Evolutionary conservation across 2,113 vertebrate species (phyloP).

Genomic region (Hippocampus guttulatus): DNA sequence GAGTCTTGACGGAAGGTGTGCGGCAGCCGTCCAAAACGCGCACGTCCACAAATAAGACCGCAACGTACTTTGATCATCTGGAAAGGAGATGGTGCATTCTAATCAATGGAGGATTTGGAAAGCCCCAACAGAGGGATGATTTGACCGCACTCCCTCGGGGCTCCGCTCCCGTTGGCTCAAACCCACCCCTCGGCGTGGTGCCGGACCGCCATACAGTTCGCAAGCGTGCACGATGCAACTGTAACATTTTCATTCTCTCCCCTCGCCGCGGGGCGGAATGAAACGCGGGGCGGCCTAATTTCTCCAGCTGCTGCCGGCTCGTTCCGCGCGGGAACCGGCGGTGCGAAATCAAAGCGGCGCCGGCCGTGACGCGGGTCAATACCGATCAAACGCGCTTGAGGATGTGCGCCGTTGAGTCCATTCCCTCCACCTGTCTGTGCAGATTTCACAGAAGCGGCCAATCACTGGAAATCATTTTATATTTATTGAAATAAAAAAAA

Average conservation of each 20-base stretch:
- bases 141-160: neutral
- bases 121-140: neutral
- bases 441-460: constrained; percentile 24
- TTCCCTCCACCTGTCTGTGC: constrained; percentile 15
- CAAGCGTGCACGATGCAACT: constrained; percentile 15
- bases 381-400: constrained; percentile 48
- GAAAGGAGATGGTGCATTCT: neutral
- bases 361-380: constrained; percentile 41
- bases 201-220: neutral
- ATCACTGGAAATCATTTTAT: constrained; percentile 14
- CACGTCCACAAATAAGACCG: neutral
- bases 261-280: constrained; percentile 2
- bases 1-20: neutral
- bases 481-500: constrained; percentile 45
- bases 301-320: constrained; percentile 17
- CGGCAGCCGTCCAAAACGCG: no score
- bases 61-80: neutral
- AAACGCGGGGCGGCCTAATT: constrained; percentile 9
- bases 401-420: constrained; percentile 18
- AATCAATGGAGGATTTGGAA: neutral
- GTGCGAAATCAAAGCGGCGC: constrained; percentile 59
- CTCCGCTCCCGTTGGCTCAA: neutral
- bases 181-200: neutral
- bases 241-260: constrained; percentile 32
- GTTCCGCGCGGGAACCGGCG: constrained; percentile 33